Conservation (phyloP, 2,797 vertebrate genomes). For the Martes flavigula region DNA sequence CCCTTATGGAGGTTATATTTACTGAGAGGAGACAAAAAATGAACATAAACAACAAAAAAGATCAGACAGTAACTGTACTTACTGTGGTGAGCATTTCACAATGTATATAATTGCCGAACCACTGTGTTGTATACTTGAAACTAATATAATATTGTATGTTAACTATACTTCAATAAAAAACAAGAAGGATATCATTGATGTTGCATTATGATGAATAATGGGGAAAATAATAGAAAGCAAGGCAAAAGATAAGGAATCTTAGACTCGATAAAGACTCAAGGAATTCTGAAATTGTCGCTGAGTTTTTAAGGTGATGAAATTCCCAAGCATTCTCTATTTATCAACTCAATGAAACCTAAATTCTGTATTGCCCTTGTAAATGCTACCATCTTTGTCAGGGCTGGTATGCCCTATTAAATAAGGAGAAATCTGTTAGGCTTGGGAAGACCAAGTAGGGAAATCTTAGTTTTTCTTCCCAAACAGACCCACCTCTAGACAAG, state of each 20-base stretch:
- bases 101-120: neutral
- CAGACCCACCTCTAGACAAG: neutral
- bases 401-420: neutral
- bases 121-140: neutral
- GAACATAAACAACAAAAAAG: neutral
- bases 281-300: neutral
- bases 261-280: neutral
- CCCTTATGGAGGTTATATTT: neutral
- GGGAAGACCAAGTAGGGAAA: neutral
- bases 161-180: neutral
- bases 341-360: neutral
- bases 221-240: neutral
- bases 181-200: neutral
- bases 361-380: neutral
- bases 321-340: neutral
- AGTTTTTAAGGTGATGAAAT: neutral
- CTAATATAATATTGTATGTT: neutral
- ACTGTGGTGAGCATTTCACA: neutral
- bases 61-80: neutral
- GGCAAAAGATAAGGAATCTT: neutral
- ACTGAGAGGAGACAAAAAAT: neutral
- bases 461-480: conserved; percentile 9
- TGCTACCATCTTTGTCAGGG: neutral
- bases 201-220: neutral
- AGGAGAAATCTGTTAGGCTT: neutral